Evolutionary conservation across 2,113 vertebrate species (phyloP).

Genomic region (Pardalotus punctatus): DNA sequence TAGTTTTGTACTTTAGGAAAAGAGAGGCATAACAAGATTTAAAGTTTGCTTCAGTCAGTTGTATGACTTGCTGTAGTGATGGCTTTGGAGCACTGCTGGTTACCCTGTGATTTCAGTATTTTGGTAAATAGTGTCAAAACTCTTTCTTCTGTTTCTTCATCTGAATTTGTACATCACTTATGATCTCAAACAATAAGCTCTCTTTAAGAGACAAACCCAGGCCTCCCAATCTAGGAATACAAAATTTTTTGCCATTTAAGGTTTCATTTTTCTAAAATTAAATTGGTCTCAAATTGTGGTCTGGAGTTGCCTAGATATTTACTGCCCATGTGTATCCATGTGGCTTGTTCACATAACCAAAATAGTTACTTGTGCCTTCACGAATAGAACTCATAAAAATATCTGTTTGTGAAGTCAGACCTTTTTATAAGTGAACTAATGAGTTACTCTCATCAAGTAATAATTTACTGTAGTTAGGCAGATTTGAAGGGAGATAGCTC

Average conservation of each 20-base stretch:
- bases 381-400: slow-evolving; percentile 43
- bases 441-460: slow-evolving; percentile 21
- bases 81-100: background rate
- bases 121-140: background rate
- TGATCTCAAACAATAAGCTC: background rate
- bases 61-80: background rate
- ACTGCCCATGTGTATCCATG: background rate
- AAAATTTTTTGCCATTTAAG: slow-evolving; percentile 18
- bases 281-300: background rate
- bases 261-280: slow-evolving; percentile 37
- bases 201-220: background rate
- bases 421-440: slow-evolving; percentile 23
- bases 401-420: slow-evolving; percentile 6
- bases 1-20: background rate
- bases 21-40: background rate
- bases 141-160: background rate
- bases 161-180: background rate
- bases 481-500: background rate
- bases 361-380: slow-evolving; percentile 1
- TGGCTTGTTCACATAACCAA: background rate
- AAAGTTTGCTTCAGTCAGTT: background rate
- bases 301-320: background rate
- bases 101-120: background rate
- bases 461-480: background rate
- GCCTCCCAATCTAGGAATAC: background rate